Conservation (phyloP, 2,113 vertebrate genomes). For the Tylochromis polylepis region DNA sequence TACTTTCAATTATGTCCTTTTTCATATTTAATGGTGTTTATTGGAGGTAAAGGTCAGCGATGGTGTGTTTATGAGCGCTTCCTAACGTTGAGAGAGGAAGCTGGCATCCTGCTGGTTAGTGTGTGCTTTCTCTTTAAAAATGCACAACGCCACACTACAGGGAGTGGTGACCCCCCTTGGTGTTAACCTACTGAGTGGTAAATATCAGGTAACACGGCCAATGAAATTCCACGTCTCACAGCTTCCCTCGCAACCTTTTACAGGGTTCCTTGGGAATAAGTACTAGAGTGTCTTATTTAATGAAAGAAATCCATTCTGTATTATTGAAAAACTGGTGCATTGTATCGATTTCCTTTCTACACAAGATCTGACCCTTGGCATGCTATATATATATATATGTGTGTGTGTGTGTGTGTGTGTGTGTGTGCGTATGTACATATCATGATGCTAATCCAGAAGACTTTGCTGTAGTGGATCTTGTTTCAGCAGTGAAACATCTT, state of each 20-base stretch:
- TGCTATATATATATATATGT: background rate
- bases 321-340: background rate
- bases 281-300: background rate
- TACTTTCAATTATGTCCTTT: conserved; percentile 79
- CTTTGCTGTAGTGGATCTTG: background rate
- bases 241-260: conserved; percentile 8
- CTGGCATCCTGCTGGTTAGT: conserved; percentile 65
- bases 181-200: conserved; percentile 74
- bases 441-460: background rate
- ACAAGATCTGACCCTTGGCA: background rate
- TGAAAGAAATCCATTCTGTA: conserved; percentile 1
- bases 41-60: conserved; percentile 73
- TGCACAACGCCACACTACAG: conserved; percentile 53
- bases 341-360: background rate
- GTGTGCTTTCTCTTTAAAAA: conserved; percentile 74
- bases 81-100: conserved; percentile 52
- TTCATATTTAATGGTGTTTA: conserved; percentile 82
- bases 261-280: background rate
- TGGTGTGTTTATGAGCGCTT: conserved; percentile 65
- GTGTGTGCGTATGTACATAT: background rate
- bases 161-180: conserved; percentile 59
- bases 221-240: conserved; percentile 36
- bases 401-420: too few species aligned
- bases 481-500: background rate
- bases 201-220: conserved; percentile 71